These are phyloP conservation scores for Taxidea taxus DNA, from an alignment of 2,113 vertebrate species.

Conservation along the genomic window DNA sequence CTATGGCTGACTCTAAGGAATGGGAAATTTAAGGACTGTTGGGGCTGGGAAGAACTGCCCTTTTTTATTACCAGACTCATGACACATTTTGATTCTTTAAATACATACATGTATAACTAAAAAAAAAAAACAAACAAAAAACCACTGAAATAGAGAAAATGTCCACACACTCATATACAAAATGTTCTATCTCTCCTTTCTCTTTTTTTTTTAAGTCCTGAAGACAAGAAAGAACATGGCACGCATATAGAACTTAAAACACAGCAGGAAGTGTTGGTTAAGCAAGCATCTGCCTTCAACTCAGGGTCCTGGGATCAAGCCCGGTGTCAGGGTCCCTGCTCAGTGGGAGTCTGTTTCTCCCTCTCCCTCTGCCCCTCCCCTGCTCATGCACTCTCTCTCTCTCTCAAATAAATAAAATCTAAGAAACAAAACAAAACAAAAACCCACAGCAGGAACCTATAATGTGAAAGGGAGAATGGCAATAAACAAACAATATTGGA, in stretches of 20 bases:
- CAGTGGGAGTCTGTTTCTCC: neutral
- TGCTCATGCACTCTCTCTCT: neutral
- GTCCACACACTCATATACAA: neutral
- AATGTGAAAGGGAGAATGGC: neutral
- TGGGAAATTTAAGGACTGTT: neutral
- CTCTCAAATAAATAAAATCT: neutral
- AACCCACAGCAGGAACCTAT: neutral
- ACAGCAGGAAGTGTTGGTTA: neutral
- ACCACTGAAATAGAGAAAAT: neutral
- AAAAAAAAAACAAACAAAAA: neutral
- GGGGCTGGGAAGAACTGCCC: neutral
- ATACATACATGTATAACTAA: neutral
- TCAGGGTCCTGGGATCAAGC: neutral
- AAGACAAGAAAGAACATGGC: neutral
- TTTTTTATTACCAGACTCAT: constrained; percentile 13
- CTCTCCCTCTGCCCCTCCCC: neutral
- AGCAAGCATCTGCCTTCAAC: neutral
- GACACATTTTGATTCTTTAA: constrained; percentile 21
- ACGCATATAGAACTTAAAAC: neutral
- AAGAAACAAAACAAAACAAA: neutral
- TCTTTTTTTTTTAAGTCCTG: neutral
- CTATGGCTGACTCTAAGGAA: neutral
- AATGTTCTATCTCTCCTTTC: neutral
- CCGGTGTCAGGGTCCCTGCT: neutral
- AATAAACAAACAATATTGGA: neutral